phyloP scores from a whole-genome alignment of 2,888 invertebrate genomes.

The Orgyia antiqua region DNA sequence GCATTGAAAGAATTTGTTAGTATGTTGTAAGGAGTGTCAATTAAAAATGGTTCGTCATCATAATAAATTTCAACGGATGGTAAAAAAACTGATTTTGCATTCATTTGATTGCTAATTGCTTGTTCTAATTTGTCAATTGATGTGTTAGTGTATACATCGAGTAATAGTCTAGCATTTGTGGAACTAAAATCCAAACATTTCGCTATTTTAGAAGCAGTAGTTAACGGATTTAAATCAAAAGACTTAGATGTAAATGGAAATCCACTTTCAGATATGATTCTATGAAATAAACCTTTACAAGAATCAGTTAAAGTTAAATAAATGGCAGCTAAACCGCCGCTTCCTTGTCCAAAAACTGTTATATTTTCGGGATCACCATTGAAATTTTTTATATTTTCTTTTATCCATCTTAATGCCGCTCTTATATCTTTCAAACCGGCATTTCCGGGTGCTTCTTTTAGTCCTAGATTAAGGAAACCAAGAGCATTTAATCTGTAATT shows the following conservation, averaged over 20 bases:
- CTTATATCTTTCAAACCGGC: constrained; percentile 69
- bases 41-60: constrained; percentile 56
- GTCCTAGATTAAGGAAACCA: constrained; percentile 64
- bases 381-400: constrained; percentile 55
- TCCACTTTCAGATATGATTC: constrained; percentile 63
- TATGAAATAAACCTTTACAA: constrained; percentile 60
- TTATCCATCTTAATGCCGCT: constrained; percentile 64
- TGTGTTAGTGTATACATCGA: constrained; percentile 46
- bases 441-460: constrained; percentile 63
- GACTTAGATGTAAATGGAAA: constrained; percentile 53
- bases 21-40: constrained; percentile 63
- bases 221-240: constrained; percentile 48
- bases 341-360: constrained; percentile 67
- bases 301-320: constrained; percentile 58
- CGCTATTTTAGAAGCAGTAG: constrained; percentile 58
- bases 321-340: constrained; percentile 61
- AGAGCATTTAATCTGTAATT: constrained; percentile 71
- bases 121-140: constrained; percentile 49
- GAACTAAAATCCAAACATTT: constrained; percentile 53
- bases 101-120: constrained; percentile 64
- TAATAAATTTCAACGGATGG: constrained; percentile 56
- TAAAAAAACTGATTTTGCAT: constrained; percentile 56
- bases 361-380: constrained; percentile 62
- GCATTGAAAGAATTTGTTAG: constrained; percentile 45
- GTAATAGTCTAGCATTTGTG: constrained; percentile 42